Percentiles rank a stretch among this genome's conserved stretches.
These are phyloP conservation scores for Acipenser ruthenus DNA, from an alignment of 2,797 vertebrate species.

Conservation along the genomic window DNA sequence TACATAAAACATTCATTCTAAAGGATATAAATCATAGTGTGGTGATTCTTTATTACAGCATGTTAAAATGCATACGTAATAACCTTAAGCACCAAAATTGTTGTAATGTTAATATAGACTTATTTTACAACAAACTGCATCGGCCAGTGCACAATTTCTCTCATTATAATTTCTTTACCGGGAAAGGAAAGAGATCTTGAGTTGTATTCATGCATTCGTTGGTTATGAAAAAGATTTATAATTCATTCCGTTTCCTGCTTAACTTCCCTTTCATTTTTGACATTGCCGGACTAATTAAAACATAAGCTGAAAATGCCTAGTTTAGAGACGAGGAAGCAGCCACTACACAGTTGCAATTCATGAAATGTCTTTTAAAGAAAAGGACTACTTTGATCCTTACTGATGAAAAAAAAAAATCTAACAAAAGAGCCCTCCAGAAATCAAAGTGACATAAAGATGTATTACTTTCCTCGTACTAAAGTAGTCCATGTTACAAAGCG, in stretches of 20 bases:
- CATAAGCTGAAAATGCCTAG: not conserved
- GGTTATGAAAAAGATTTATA: not conserved
- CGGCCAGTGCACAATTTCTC: too few relatives aligned
- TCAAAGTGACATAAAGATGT: not conserved
- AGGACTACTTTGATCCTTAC: not conserved
- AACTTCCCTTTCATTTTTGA: not conserved
- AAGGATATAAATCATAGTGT: too few relatives aligned
- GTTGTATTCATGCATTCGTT: not conserved
- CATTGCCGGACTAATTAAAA: not conserved
- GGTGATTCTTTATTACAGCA: too few relatives aligned
- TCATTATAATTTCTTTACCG: too few relatives aligned
- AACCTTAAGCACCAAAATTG: too few relatives aligned
- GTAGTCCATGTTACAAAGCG: not conserved
- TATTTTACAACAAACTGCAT: too few relatives aligned
- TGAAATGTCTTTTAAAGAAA: not conserved
- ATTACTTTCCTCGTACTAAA: not conserved
- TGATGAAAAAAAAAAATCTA: not conserved
- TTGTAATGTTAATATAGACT: too few relatives aligned
- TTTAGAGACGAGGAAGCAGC: constrained; percentile 5
- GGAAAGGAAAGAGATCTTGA: too few relatives aligned
- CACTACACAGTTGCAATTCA: constrained; percentile 7
- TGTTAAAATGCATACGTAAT: too few relatives aligned
- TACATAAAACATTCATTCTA: too few relatives aligned
- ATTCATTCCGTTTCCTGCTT: not conserved
- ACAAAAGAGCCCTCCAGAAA: not conserved